phyloP scores from a whole-genome alignment of 2,113 vertebrate genomes.

The Leucopternis melanops region DNA sequence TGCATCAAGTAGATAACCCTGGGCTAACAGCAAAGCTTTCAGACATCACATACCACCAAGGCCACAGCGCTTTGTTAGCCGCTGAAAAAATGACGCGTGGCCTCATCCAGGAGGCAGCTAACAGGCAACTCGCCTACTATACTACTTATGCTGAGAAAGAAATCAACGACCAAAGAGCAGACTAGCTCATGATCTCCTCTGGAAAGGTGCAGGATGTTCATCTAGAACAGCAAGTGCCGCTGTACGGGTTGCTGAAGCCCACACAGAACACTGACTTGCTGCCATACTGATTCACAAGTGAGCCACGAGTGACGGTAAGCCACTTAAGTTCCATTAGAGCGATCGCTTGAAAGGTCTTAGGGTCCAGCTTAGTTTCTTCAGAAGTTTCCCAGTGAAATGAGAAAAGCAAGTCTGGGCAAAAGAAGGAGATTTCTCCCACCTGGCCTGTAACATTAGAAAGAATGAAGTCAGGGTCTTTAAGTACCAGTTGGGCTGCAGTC shows the following conservation, averaged over 20 bases:
- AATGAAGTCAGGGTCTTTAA: neutral
- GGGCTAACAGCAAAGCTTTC: neutral
- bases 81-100: neutral
- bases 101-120: neutral
- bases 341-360: neutral
- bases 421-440: neutral
- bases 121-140: neutral
- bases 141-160: neutral
- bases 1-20: neutral
- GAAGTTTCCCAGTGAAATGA: neutral
- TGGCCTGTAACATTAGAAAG: constrained; percentile 16
- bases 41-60: neutral
- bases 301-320: neutral
- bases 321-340: neutral
- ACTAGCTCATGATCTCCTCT: neutral
- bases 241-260: neutral
- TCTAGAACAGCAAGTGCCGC: neutral
- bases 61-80: neutral
- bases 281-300: neutral
- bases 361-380: neutral
- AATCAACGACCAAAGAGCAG: neutral
- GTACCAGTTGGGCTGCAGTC: neutral
- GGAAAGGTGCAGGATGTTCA: neutral
- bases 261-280: neutral
- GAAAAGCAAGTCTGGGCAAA: neutral